Base-by-base conservation (phyloP, 2,888 invertebrate species). In the Idaea biselata region DNA sequence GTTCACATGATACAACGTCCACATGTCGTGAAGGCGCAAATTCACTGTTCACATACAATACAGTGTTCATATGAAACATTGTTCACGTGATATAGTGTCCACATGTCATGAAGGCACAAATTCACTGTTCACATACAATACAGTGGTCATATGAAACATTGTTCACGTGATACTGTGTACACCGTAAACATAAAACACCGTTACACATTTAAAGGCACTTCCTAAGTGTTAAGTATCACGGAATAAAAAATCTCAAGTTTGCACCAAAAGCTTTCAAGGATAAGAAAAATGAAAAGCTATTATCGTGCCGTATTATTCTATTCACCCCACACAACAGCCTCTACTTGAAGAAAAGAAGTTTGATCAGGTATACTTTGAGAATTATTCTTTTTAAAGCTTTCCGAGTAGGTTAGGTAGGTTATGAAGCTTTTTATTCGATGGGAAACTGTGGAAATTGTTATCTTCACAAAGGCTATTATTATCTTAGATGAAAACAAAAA, bases 261-360 rank as follows among this genome's bases (percentile, higher is more conserved):
- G 14, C 1, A 8, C 14, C 44, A 44, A 44, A 44, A 11, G 44
- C 44, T 44, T 44, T 44, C 44, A 44, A 44, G 44, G 11, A 14
- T 44, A 44, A 44, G 44, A 44, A 44, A 44, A 44, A 44, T 44
- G 44, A 44, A 44, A 44, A 44, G 44, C 44, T 44, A 44, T 44
- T 44, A 44, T 44, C 44, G 7, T 44, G 8, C 44, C 7, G 8
- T 44, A 44, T 44, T 44, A 44, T 44, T 44, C 44, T 11, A 44
- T 44, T 44, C 44, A 44, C 44, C 14, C 44, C 44, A 44, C 44
- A 44, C 14, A 44, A 44, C 44, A 44, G 44, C 2, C 8, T 14
- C 44, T 44, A 44, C 44, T 44, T 44, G 44, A 44, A 44, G 14
- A 14, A 44, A 44, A 44, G 11, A 44, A 44, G 44, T 44, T 44